These are phyloP conservation scores for Campoplex capitator DNA, from an alignment of 2,888 invertebrate genomes.

Conservation along the genomic window DNA sequence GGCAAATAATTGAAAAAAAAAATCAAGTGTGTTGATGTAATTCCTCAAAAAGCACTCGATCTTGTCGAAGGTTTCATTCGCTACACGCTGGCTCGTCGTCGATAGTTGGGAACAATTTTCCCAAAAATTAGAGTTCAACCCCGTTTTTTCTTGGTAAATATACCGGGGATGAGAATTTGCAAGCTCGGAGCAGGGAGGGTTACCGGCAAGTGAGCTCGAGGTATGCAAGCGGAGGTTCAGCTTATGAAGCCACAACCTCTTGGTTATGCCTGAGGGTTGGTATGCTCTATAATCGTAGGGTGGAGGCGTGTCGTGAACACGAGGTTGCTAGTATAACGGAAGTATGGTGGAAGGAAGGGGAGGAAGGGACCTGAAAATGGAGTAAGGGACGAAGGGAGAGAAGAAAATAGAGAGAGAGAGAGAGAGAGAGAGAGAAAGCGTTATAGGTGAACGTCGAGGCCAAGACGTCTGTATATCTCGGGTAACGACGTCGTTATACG, in stretches of 20 bases:
- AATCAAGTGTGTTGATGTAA: too few species aligned
- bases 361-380: slow-evolving; percentile 8
- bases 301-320: slow-evolving; percentile 64
- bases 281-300: slow-evolving; percentile 80
- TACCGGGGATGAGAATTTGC: background rate
- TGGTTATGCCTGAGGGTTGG: slow-evolving; percentile 77
- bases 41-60: background rate
- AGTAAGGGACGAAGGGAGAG: slow-evolving; percentile 55
- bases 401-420: slow-evolving; percentile 17
- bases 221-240: slow-evolving; percentile 76
- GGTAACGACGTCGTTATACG: slow-evolving; percentile 83
- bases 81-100: background rate
- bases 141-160: background rate
- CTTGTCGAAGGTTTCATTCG: background rate
- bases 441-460: slow-evolving; percentile 77
- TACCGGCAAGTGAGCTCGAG: slow-evolving; percentile 70
- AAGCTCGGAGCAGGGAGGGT: background rate
- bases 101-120: background rate
- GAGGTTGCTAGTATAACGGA: slow-evolving; percentile 45
- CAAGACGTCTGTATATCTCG: slow-evolving; percentile 82
- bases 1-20: background rate
- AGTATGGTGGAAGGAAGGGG: slow-evolving; percentile 22
- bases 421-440: slow-evolving; percentile 46
- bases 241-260: slow-evolving; percentile 82
- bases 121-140: background rate